Percentiles rank a stretch among this genome's conserved stretches.
These are phyloP conservation scores for Atta cephalotes DNA, from an alignment of 1,140 invertebrate species.

Conservation along the genomic window DNA sequence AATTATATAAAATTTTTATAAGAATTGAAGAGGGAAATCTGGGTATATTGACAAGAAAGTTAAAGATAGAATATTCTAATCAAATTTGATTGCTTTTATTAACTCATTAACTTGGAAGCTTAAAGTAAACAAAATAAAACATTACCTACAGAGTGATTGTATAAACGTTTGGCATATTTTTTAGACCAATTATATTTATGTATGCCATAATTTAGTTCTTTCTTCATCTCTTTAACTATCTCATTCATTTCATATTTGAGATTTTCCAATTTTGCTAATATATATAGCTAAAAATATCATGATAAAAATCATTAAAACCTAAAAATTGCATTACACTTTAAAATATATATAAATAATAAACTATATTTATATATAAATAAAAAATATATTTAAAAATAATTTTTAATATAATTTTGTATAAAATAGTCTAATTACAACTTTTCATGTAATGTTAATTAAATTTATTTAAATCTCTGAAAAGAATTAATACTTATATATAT, in stretches of 20 bases:
- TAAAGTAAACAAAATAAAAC: slow-evolving; percentile 43
- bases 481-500: background rate
- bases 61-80: background rate
- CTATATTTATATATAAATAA: too few species aligned
- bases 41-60: too few species aligned
- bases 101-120: slow-evolving; percentile 21
- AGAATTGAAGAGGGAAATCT: too few species aligned
- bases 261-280: slow-evolving; percentile 91
- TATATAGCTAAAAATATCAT: slow-evolving; percentile 86
- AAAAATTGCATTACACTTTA: slow-evolving; percentile 10
- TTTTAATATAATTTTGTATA: background rate
- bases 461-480: background rate
- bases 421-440: background rate
- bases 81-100: background rate
- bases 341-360: background rate
- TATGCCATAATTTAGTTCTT: slow-evolving; percentile 89
- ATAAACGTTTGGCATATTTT: slow-evolving; percentile 88
- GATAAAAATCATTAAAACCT: slow-evolving; percentile 4
- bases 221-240: slow-evolving; percentile 90
- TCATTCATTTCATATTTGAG: slow-evolving; percentile 91
- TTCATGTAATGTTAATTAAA: background rate
- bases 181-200: slow-evolving; percentile 90
- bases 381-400: background rate
- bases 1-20: too few species aligned
- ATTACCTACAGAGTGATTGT: slow-evolving; percentile 88